Conservation (phyloP, 2,888 invertebrate genomes). For the Encarsia formosa region DNA sequence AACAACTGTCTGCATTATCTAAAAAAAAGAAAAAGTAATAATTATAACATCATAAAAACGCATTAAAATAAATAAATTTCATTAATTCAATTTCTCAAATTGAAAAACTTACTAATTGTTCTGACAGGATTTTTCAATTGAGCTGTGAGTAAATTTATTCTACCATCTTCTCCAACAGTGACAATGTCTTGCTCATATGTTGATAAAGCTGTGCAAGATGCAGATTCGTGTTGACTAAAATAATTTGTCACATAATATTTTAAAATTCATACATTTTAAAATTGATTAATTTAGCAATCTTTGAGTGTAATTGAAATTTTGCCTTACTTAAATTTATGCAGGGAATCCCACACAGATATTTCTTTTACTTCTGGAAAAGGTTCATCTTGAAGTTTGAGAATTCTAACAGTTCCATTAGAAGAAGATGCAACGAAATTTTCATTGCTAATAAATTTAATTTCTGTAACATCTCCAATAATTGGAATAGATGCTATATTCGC, state of each 20-base stretch:
- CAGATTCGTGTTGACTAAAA: slow-evolving; percentile 37
- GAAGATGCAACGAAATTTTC: slow-evolving; percentile 61
- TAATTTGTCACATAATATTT: slow-evolving; percentile 7
- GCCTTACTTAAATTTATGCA: slow-evolving; percentile 62
- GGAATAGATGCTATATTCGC: slow-evolving; percentile 57
- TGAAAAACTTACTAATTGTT: slow-evolving; percentile 53
- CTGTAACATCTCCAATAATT: slow-evolving; percentile 74
- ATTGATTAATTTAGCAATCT: neutral
- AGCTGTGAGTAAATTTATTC: slow-evolving; percentile 58
- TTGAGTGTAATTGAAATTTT: slow-evolving; percentile 4
- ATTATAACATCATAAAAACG: too few species aligned
- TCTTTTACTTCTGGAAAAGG: slow-evolving; percentile 58
- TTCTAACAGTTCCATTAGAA: slow-evolving; percentile 63
- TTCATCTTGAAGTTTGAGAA: slow-evolving; percentile 63
- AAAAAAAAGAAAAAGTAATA: slow-evolving; percentile 34
- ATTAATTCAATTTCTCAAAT: neutral
- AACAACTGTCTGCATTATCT: slow-evolving; percentile 77
- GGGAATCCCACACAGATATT: slow-evolving; percentile 60
- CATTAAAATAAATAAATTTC: too few species aligned
- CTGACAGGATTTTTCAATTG: slow-evolving; percentile 53
- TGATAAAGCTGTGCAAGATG: slow-evolving; percentile 74
- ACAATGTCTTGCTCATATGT: slow-evolving; percentile 74
- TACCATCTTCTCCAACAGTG: slow-evolving; percentile 82
- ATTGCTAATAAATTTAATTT: slow-evolving; percentile 69
- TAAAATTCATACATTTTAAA: neutral